A percentile compares a stretch with the other conserved stretches of the same genome.
phyloP scores from a whole-genome alignment of 2,113 vertebrate genomes.

The Centrocercus urophasianus region DNA sequence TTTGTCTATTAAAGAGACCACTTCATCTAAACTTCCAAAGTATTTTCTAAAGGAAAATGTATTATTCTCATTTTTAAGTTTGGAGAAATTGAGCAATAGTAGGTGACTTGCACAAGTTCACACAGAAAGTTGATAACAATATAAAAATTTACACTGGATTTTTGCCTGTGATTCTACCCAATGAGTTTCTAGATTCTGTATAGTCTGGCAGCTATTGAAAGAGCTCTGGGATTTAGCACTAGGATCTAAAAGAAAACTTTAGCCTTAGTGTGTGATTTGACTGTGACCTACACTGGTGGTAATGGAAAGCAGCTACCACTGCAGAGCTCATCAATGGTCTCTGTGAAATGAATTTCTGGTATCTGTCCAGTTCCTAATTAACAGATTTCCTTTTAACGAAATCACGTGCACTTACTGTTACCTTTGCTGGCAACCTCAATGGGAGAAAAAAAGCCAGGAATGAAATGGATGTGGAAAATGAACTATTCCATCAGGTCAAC shows the following conservation, averaged over 20 bases:
- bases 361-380: constrained; percentile 30
- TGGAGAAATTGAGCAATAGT: neutral
- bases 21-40: neutral
- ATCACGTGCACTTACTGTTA: constrained; percentile 20
- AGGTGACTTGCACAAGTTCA: neutral
- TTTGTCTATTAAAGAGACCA: neutral
- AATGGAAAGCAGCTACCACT: constrained; percentile 8
- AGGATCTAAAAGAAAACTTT: constrained; percentile 17
- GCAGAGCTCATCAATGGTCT: neutral
- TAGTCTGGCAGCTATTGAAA: neutral
- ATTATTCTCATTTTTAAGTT: neutral
- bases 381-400: constrained; percentile 29
- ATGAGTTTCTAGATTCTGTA: neutral
- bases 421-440: neutral
- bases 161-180: neutral
- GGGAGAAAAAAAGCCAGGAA: constrained; percentile 12
- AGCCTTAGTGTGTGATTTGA: neutral
- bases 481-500: constrained; percentile 1
- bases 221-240: neutral
- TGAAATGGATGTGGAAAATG: constrained; percentile 25
- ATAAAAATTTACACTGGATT: neutral
- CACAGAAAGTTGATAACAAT: neutral
- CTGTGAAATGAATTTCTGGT: constrained; percentile 36
- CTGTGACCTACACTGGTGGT: neutral
- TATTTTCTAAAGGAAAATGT: neutral